Evolutionary conservation across 2,113 vertebrate species (phyloP).

Genomic region (Odontophorus gujanensis): DNA sequence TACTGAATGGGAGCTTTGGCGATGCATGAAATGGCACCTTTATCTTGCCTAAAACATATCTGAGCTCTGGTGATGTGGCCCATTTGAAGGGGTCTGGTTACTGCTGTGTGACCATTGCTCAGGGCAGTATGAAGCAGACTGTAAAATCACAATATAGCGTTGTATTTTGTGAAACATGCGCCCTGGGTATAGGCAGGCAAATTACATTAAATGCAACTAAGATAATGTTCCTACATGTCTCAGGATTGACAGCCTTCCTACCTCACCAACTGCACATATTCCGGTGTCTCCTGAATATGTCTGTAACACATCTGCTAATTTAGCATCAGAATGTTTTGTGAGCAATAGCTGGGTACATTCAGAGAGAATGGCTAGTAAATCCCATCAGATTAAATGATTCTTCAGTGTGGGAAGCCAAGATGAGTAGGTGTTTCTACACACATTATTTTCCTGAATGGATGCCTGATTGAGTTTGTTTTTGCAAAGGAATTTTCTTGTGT

Average conservation of each 20-base stretch:
- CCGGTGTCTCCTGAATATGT: not conserved
- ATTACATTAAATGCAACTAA: not conserved
- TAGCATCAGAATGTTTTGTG: not conserved
- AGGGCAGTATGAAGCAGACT: not conserved
- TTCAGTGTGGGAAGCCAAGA: not conserved
- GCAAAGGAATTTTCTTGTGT: not conserved
- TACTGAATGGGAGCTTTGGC: not conserved
- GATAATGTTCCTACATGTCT: not conserved
- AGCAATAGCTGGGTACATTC: not conserved
- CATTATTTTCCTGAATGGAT: not conserved
- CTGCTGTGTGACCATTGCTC: accelerated
- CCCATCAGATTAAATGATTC: not conserved
- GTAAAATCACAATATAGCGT: not conserved
- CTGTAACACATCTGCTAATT: not conserved
- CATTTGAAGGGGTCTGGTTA: not conserved
- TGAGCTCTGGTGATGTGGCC: not conserved
- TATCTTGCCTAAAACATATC: not conserved
- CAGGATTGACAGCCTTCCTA: not conserved
- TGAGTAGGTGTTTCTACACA: not conserved
- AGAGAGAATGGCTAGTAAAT: not conserved
- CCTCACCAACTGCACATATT: not conserved
- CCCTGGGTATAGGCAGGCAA: not conserved
- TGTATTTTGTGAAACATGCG: not conserved
- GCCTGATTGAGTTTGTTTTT: not conserved
- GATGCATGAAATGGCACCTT: not conserved